A percentile compares a stretch with the other conserved stretches of the same genome.
Evolutionary conservation across 1,140 invertebrate species (phyloP).

Genomic region (Bacillus rossius): DNA sequence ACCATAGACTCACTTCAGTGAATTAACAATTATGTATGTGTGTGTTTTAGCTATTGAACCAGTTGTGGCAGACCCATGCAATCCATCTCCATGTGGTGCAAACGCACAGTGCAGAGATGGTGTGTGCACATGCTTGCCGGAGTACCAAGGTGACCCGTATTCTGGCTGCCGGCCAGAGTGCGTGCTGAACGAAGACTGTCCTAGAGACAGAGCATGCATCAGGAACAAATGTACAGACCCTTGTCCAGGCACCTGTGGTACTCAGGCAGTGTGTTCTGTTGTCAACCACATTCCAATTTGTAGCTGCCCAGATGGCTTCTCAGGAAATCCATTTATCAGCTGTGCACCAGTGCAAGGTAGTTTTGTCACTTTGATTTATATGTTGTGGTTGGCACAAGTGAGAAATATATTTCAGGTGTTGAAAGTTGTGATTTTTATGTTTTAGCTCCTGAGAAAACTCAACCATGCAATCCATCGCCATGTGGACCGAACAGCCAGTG

Average conservation of each 20-base stretch:
- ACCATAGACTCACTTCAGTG: no score
- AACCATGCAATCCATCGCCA: slow-evolving; percentile 45
- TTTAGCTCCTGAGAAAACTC: slow-evolving; percentile 25
- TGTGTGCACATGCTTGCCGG: slow-evolving; percentile 55
- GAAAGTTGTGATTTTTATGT: no score
- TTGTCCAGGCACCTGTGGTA: slow-evolving; percentile 65
- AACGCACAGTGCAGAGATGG: slow-evolving; percentile 55
- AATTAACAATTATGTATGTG: not conserved
- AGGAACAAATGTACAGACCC: slow-evolving; percentile 66
- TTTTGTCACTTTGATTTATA: no score
- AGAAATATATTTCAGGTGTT: no score
- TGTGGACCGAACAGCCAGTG: slow-evolving; percentile 43
- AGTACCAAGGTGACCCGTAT: slow-evolving; percentile 64
- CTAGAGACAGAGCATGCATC: slow-evolving; percentile 58
- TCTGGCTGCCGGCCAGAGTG: slow-evolving; percentile 69
- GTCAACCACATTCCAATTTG: slow-evolving; percentile 71
- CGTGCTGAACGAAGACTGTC: slow-evolving; percentile 62
- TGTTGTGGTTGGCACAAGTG: no score
- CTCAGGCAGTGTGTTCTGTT: slow-evolving; percentile 65
- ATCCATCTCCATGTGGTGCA: slow-evolving; percentile 62
- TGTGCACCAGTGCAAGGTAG: slow-evolving; percentile 39
- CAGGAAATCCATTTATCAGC: slow-evolving; percentile 63
- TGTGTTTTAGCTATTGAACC: slow-evolving; percentile 30
- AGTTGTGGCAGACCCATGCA: slow-evolving; percentile 47
- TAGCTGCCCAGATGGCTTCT: slow-evolving; percentile 59